These are phyloP conservation scores for Numida meleagris DNA, from an alignment of 2,113 vertebrate species.

Conservation along the genomic window DNA sequence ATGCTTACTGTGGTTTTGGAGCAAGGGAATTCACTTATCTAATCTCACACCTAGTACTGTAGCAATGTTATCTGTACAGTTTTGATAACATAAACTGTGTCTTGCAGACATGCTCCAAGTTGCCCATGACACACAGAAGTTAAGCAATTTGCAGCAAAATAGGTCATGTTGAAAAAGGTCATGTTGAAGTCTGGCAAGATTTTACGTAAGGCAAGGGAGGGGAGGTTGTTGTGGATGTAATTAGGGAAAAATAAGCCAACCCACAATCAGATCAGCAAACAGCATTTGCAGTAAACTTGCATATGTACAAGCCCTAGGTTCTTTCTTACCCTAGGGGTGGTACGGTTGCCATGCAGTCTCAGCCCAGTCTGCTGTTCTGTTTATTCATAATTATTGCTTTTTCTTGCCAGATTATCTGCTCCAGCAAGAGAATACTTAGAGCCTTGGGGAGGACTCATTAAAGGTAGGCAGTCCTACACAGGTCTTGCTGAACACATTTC, in stretches of 20 bases:
- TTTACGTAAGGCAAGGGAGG: not conserved
- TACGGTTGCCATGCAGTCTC: not conserved
- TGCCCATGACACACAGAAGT: not conserved
- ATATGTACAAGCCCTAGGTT: not conserved
- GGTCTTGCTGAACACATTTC: accelerated
- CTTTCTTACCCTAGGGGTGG: not conserved
- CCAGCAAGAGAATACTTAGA: not conserved
- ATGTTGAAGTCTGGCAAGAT: not conserved
- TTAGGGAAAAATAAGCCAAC: not conserved
- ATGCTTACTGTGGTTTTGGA: not conserved
- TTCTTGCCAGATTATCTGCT: not conserved
- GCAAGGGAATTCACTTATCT: not conserved
- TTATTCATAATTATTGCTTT: not conserved
- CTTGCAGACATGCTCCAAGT: not conserved
- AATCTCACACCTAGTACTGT: not conserved
- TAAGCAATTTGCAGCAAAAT: not conserved
- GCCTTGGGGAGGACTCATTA: not conserved
- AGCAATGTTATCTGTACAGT: not conserved
- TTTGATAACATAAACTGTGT: not conserved
- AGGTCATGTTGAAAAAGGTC: not conserved
- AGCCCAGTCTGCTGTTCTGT: not conserved
- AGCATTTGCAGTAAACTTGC: not conserved
- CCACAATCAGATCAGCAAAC: not conserved
- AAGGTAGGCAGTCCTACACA: not conserved
- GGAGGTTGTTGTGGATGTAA: not conserved